Percentiles rank a stretch among this genome's conserved stretches.
phyloP scores from a whole-genome alignment of 2,113 vertebrate species.

The Nestor notabilis region DNA sequence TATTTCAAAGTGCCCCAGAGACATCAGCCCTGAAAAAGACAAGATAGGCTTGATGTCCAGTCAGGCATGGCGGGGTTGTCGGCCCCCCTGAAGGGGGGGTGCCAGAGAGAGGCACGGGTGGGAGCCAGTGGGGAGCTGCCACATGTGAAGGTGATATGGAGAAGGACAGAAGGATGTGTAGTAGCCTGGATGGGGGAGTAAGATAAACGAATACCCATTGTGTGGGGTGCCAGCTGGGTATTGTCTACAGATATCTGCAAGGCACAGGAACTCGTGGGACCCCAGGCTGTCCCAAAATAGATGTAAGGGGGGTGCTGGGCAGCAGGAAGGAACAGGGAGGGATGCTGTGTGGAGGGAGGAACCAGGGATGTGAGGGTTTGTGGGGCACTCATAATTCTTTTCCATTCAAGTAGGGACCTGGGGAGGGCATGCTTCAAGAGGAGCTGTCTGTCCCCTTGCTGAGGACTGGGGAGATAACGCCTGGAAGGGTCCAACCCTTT shows the following conservation, averaged over 20 bases:
- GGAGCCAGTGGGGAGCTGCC: background rate
- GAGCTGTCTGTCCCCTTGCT: background rate
- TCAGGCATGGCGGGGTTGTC: fast-evolving
- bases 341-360: background rate
- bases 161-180: background rate
- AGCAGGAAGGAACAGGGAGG: background rate
- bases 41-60: background rate
- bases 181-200: background rate
- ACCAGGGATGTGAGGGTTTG: background rate
- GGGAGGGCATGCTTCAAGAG: background rate
- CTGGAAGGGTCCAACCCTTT: background rate
- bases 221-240: too few species aligned
- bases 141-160: background rate
- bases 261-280: background rate
- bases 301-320: background rate
- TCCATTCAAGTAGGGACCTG: background rate
- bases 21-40: background rate
- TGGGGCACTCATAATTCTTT: background rate
- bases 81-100: background rate
- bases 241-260: background rate
- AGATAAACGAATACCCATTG: fast-evolving
- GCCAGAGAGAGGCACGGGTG: fast-evolving
- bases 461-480: background rate
- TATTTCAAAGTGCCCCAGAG: background rate
- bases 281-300: background rate